These are phyloP conservation scores for Lophura nycthemera DNA, from an alignment of 2,113 vertebrate species.

Conservation along the genomic window DNA sequence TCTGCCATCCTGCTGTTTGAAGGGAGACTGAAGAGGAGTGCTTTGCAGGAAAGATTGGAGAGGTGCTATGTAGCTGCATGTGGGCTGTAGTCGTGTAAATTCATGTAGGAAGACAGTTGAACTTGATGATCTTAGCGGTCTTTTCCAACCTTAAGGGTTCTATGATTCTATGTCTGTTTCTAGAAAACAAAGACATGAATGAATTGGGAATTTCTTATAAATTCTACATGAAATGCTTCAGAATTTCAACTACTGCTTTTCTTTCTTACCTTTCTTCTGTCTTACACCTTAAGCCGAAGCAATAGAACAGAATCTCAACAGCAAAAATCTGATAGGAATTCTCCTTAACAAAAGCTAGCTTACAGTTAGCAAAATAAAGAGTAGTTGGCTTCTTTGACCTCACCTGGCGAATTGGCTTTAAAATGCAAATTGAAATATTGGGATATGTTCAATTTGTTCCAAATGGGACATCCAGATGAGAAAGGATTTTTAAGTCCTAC, in stretches of 20 bases:
- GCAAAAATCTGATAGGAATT: background rate
- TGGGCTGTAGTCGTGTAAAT: slow-evolving; percentile 9
- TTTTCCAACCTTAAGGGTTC: too few relatives aligned
- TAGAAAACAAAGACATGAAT: slow-evolving; percentile 26
- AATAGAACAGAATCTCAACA: background rate
- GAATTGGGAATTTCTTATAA: background rate
- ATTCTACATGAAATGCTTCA: background rate
- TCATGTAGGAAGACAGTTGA: background rate
- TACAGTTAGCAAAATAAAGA: background rate
- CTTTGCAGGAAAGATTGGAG: background rate
- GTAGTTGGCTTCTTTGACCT: background rate
- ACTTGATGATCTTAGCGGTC: too few relatives aligned
- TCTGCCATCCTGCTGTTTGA: background rate
- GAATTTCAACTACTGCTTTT: background rate
- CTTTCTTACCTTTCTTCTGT: background rate
- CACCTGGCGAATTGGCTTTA: background rate
- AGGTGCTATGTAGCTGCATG: background rate
- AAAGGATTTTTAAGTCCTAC: background rate
- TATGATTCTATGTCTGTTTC: background rate
- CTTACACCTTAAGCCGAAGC: background rate
- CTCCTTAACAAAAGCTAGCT: background rate
- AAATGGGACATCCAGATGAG: background rate
- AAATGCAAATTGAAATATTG: background rate
- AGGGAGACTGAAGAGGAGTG: background rate
- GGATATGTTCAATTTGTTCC: background rate